These are phyloP conservation scores for Spicauda simplicius DNA, from an alignment of 2,888 invertebrate species.

Conservation along the genomic window DNA sequence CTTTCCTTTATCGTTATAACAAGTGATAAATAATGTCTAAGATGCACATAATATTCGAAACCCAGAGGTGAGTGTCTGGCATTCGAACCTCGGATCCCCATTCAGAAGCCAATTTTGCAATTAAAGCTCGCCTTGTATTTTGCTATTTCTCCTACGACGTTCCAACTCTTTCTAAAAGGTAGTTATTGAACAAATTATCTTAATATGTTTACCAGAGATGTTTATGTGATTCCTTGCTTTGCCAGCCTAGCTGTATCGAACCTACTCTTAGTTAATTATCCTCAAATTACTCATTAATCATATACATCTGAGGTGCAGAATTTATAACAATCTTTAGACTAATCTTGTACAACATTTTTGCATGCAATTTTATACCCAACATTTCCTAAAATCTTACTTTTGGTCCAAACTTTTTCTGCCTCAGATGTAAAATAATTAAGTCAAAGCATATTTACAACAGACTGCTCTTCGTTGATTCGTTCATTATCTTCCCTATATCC, in stretches of 20 bases:
- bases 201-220: neutral
- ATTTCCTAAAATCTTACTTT: constrained; percentile 8
- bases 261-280: neutral
- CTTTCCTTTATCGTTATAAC: no score
- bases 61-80: no score
- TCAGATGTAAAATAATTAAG: constrained; percentile 3
- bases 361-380: neutral
- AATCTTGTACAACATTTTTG: constrained; percentile 15
- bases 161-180: no score
- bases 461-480: neutral
- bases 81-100: no score
- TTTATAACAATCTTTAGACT: constrained; percentile 10
- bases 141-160: no score
- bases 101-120: no score
- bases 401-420: constrained; percentile 4
- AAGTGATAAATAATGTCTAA: no score
- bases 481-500: neutral
- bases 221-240: constrained; percentile 10
- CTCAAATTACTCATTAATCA: constrained; percentile 33
- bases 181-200: no score
- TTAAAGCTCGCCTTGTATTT: no score
- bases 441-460: constrained; percentile 2
- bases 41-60: no score
- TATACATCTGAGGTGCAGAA: constrained; percentile 44
- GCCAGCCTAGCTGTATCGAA: constrained; percentile 1